A percentile compares a stretch with the other conserved stretches of the same genome.
These are phyloP conservation scores for Platysternon megacephalum DNA, from an alignment of 2,113 vertebrate genomes.

Conservation along the genomic window DNA sequence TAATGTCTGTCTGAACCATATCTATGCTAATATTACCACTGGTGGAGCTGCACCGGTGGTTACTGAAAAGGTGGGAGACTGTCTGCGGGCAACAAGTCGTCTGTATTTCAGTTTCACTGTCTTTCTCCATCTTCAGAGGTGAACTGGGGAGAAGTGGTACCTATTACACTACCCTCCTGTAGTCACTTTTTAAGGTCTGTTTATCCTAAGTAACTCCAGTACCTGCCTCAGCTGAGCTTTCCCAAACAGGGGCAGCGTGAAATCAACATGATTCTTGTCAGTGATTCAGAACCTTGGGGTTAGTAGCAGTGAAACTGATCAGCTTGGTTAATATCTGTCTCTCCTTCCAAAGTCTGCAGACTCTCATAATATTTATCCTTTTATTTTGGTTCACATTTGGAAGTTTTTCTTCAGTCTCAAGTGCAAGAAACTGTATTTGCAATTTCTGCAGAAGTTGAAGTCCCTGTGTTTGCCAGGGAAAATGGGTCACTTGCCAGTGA, in stretches of 20 bases:
- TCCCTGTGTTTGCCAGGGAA: too few species aligned
- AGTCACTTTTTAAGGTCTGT: too few species aligned
- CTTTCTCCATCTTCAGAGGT: not conserved
- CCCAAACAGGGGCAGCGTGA: not conserved
- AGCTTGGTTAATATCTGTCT: not conserved
- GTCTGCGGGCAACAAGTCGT: not conserved
- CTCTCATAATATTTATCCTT: not conserved
- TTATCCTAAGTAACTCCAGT: too few species aligned
- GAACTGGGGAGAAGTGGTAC: too few species aligned
- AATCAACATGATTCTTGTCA: not conserved
- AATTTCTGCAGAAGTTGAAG: too few species aligned
- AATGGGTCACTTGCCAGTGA: too few species aligned
- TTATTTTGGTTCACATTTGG: not conserved
- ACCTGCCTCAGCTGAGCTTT: too few species aligned
- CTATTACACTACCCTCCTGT: too few species aligned
- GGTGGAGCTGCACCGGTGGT: not conserved
- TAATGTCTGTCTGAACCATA: not conserved
- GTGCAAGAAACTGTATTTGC: not conserved
- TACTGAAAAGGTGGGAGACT: not conserved
- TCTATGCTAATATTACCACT: not conserved
- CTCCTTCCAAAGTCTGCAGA: not conserved
- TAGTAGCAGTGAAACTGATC: not conserved
- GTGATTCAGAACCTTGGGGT: not conserved
- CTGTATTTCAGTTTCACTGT: not conserved
- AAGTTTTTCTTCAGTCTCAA: not conserved